Evolutionary conservation across 1,140 invertebrate genomes (phyloP), one percentile per base, ranked within the genome.

Genomic region (Nilaparvata lugens): DNA sequence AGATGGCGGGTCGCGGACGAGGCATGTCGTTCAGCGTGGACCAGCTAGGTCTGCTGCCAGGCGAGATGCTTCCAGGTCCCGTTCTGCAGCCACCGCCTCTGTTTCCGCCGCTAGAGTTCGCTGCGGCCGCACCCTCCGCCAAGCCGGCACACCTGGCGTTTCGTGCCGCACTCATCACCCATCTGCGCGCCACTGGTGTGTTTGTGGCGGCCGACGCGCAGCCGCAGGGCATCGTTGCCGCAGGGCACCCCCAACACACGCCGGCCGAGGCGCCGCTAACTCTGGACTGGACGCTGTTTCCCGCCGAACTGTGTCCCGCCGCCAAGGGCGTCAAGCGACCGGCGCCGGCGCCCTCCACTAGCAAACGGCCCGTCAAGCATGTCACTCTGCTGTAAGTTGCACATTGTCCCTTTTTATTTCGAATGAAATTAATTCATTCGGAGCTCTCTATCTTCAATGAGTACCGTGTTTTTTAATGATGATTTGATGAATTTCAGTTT

Each of bases 61-160:
- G 78, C 56, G 86, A 89, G 65, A 66, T 76, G 21, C 65, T 83
- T 16, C 78, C 82, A 19, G 75, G 78, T 2, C 77, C 82, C 38
- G 77, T 81, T 16, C 72, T 81, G 1, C 78, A 83, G 64, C 86
- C 86, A 21, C 85, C 86, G 7, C 79, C 81, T 40, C 73, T 83
- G 25, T 91, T 82, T 76, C 86, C 86, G 7, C 66, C 74, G 0
- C 63, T 85, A 18, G 76, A 81, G 13, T 79, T 78, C 61, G 83
- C 83, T 66, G 81, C 86, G 14, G 74, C 81, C 5, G 70, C 78
- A n/a, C 69, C 69, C 11, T 40, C 62, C 16, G 57, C 59, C 2
- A 54, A n/a, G n/a, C 31, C 56, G 1, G 2, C 21, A 7, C 40
- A 19, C 18, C 1, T 9, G 31, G 23, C 13, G 58, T 53, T 54